These are phyloP conservation scores for Atta texana DNA, from an alignment of 1,140 invertebrate species.

Conservation along the genomic window DNA sequence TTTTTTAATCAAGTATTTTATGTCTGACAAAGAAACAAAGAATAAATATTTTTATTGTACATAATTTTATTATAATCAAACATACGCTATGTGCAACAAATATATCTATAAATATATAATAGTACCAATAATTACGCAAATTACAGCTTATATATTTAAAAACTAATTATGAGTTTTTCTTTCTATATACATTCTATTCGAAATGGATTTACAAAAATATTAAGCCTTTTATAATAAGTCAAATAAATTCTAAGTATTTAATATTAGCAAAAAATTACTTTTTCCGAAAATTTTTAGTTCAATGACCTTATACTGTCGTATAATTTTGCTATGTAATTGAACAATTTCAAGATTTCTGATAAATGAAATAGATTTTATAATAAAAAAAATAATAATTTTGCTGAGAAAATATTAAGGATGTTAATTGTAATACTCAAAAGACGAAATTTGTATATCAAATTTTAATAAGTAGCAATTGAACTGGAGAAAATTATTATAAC, in stretches of 20 bases:
- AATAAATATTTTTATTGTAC: conserved; percentile 17
- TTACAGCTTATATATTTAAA: neutral
- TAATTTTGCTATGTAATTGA: neutral
- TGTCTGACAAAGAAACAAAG: neutral
- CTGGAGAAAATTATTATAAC: neutral
- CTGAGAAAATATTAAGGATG: neutral
- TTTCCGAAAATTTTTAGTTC: neutral
- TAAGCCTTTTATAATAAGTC: neutral
- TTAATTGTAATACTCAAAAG: neutral
- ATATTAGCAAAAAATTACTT: neutral
- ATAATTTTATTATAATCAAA: conserved; percentile 33
- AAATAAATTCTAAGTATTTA: neutral
- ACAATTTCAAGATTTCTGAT: neutral
- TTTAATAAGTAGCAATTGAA: neutral
- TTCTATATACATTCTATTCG: conserved; percentile 12
- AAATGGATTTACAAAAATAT: conserved; percentile 25
- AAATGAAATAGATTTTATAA: neutral
- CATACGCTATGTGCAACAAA: conserved; percentile 7
- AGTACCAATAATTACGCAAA: neutral
- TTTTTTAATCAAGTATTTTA: neutral
- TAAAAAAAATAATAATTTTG: neutral
- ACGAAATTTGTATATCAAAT: neutral
- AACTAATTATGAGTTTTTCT: neutral
- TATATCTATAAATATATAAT: neutral
- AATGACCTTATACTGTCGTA: neutral